These are phyloP conservation scores for Petaurus breviceps DNA, from an alignment of 2,113 vertebrate genomes.

Conservation along the genomic window DNA sequence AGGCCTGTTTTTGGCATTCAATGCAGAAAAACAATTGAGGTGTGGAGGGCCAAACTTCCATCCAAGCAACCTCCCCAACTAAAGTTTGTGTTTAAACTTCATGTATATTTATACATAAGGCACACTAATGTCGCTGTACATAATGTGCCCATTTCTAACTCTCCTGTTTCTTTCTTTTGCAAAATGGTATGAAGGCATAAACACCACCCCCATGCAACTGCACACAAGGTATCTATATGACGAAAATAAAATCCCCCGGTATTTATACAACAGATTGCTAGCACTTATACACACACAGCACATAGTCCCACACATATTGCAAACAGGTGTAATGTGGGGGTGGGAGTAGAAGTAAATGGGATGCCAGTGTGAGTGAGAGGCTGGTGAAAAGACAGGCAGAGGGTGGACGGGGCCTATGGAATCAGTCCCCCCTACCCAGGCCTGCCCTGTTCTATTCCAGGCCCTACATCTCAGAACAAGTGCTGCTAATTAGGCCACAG, in stretches of 20 bases:
- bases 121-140: slow-evolving; percentile 47
- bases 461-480: neutral
- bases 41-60: slow-evolving; percentile 63
- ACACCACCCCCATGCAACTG: slow-evolving; percentile 48
- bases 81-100: slow-evolving; percentile 58
- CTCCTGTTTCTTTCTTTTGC: slow-evolving; percentile 49
- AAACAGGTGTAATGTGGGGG: slow-evolving; percentile 38
- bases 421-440: neutral
- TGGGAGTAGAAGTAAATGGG: neutral
- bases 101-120: slow-evolving; percentile 45
- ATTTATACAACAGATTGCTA: slow-evolving; percentile 32
- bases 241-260: slow-evolving; percentile 45
- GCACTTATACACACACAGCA: neutral
- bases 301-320: slow-evolving; percentile 8
- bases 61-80: slow-evolving; percentile 46
- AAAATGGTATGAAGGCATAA: slow-evolving; percentile 57
- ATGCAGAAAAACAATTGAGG: slow-evolving; percentile 55
- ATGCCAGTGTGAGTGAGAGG: neutral
- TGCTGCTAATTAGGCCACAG: neutral
- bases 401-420: neutral
- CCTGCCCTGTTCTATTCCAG: neutral
- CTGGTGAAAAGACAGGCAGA: neutral
- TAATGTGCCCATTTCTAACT: slow-evolving; percentile 52
- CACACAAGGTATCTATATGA: slow-evolving; percentile 50
- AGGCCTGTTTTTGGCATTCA: slow-evolving; percentile 55